These are phyloP conservation scores for Antheraea pernyi DNA, from an alignment of 1,140 invertebrate species.

Conservation along the genomic window DNA sequence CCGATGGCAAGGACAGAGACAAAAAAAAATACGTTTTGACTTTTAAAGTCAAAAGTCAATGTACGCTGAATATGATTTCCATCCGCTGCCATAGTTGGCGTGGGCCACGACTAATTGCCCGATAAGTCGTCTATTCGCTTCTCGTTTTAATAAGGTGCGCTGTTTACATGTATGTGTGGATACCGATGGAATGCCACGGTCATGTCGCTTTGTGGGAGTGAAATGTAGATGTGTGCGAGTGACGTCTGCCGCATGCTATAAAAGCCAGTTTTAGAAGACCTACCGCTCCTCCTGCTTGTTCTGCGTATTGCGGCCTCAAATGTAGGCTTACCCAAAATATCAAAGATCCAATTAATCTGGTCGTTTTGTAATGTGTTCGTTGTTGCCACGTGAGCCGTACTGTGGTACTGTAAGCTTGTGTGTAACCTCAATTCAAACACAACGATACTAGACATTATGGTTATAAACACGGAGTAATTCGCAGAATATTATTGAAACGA, in stretches of 20 bases:
- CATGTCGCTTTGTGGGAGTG: slow-evolving; percentile 49
- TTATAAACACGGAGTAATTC: slow-evolving; percentile 73
- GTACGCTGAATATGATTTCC: slow-evolving; percentile 54
- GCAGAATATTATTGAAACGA: slow-evolving; percentile 72
- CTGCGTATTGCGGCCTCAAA: slow-evolving; percentile 14
- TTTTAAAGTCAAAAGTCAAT: slow-evolving; percentile 45
- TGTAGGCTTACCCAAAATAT: slow-evolving; percentile 40
- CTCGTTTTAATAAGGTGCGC: slow-evolving; percentile 78
- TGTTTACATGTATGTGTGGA: slow-evolving; percentile 67
- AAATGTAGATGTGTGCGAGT: slow-evolving; percentile 57
- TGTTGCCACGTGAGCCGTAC: slow-evolving; percentile 69
- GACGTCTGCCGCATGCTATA: slow-evolving; percentile 69
- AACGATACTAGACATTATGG: slow-evolving; percentile 59
- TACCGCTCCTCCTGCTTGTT: slow-evolving; percentile 35
- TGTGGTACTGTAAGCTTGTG: slow-evolving; percentile 48
- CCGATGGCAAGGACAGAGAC: slow-evolving; percentile 15
- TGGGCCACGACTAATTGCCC: slow-evolving; percentile 74
- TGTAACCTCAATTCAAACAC: slow-evolving; percentile 75
- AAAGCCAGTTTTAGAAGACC: slow-evolving; percentile 42
- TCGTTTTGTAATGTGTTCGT: slow-evolving; percentile 52
- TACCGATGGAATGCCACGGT: slow-evolving; percentile 74
- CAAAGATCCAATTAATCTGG: slow-evolving; percentile 40
- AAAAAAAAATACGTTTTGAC: slow-evolving; percentile 25
- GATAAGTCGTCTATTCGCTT: slow-evolving; percentile 78
- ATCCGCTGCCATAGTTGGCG: slow-evolving; percentile 59